phyloP scores from a whole-genome alignment of 2,888 invertebrate genomes.

The Oegoconia quadripuncta region DNA sequence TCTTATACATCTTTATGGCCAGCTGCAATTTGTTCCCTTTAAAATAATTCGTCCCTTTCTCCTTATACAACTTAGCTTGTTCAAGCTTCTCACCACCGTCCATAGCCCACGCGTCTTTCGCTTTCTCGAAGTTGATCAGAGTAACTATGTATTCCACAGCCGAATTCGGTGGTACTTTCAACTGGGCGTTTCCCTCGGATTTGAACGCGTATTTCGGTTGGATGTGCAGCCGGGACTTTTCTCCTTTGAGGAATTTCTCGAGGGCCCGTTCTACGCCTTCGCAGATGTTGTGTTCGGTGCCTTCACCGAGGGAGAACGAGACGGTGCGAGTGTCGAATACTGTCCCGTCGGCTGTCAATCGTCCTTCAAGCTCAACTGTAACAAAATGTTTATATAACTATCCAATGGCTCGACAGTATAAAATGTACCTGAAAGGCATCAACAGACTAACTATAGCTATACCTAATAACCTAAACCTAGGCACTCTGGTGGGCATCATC shows the following conservation, averaged over 20 bases:
- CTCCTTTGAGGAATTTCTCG: conserved; percentile 88
- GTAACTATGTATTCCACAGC: conserved; percentile 89
- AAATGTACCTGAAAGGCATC: too few species aligned
- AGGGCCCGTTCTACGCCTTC: conserved; percentile 91
- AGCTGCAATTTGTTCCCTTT: conserved; percentile 87
- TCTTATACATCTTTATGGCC: conserved; percentile 93
- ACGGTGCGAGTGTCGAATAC: conserved; percentile 91
- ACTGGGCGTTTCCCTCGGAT: conserved; percentile 81
- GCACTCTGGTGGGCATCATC: too few species aligned
- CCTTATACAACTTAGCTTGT: conserved; percentile 90
- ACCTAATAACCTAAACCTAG: too few species aligned
- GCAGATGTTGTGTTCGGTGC: conserved; percentile 84
- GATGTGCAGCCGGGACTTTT: conserved; percentile 86
- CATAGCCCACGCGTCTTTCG: conserved; percentile 90
- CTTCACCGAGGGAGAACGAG: conserved; percentile 92
- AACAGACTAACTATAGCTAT: too few species aligned
- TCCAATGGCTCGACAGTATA: too few species aligned
- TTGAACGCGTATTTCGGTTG: conserved; percentile 91
- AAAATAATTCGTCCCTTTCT: conserved; percentile 94
- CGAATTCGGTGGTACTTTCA: conserved; percentile 88
- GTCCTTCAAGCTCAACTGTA: conserved; percentile 84
- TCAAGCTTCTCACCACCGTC: conserved; percentile 88
- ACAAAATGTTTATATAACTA: conserved; percentile 4
- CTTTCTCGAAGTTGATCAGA: conserved; percentile 90
- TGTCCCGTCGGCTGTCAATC: conserved; percentile 78